Conservation (phyloP, 2,113 vertebrate genomes). For the Paralichthys olivaceus region DNA sequence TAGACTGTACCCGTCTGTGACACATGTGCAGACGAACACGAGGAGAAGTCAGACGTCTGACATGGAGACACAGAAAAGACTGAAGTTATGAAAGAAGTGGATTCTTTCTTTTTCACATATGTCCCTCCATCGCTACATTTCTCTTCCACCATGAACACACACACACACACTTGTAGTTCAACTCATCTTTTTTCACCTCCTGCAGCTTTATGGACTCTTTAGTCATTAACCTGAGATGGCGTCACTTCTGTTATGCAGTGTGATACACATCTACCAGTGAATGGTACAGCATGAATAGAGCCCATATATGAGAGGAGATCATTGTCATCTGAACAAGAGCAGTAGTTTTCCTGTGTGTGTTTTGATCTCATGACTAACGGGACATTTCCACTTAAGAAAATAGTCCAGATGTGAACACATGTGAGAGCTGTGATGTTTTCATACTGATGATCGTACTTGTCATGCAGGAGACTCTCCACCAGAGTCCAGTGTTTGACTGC, state of each 20-base stretch:
- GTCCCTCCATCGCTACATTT: no score
- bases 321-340: not conserved
- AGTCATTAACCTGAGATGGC: constrained; percentile 36
- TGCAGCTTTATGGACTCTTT: constrained; percentile 35
- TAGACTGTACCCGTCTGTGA: no score
- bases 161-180: not conserved
- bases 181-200: constrained; percentile 31
- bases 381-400: not conserved
- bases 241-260: no score
- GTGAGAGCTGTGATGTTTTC: not conserved
- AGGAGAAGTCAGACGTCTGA: no score
- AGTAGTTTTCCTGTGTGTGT: no score
- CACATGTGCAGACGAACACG: no score
- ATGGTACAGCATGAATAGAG: constrained; percentile 32
- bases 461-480: constrained; percentile 69
- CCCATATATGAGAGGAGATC: not conserved
- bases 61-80: no score
- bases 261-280: no score
- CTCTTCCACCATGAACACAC: not conserved
- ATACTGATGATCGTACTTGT: constrained; percentile 34
- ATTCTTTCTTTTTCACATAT: not conserved
- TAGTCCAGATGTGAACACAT: not conserved
- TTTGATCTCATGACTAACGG: not conserved
- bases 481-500: constrained; percentile 79
- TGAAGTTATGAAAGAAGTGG: no score